Percentiles rank a stretch among this genome's conserved stretches.
Conservation (phyloP, 35 echinoderm and acorn worm species). For the Apostichopus parvimensis region DNA sequence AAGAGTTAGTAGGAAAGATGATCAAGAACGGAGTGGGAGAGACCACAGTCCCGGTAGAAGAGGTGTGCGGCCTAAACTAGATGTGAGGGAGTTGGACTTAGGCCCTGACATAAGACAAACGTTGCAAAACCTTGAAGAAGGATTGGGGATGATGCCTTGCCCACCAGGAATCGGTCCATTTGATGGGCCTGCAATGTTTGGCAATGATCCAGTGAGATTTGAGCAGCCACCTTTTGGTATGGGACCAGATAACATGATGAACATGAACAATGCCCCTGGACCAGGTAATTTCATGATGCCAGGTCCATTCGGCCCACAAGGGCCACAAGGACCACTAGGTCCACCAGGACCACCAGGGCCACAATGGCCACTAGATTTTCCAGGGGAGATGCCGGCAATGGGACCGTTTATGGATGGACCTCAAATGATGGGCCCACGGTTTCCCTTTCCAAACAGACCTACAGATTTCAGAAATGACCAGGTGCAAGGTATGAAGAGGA, state of each 20-base stretch:
- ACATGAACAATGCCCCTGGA: not conserved
- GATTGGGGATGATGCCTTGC: not conserved
- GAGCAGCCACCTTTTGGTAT: not conserved
- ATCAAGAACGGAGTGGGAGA: no score
- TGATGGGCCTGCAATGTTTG: not conserved
- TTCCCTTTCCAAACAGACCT: not conserved
- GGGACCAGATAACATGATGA: not conserved
- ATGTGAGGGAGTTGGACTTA: no score
- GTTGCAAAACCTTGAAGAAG: not conserved
- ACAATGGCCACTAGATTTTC: not conserved
- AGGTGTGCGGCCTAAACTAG: no score
- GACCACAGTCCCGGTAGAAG: no score
- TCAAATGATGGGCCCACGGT: not conserved
- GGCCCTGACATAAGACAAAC: not conserved
- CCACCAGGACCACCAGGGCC: no score
- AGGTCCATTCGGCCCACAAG: no score
- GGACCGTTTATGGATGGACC: not conserved
- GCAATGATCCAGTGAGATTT: no score
- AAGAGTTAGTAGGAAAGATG: no score
- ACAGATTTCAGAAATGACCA: not conserved
- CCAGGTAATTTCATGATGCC: no score
- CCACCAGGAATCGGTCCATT: not conserved
- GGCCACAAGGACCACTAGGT: no score
- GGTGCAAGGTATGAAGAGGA: not conserved
- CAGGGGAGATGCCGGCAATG: not conserved